Percentiles rank a stretch among this genome's conserved stretches.
These are phyloP conservation scores for Martes martes DNA, from an alignment of 2,113 vertebrate genomes.

Conservation along the genomic window DNA sequence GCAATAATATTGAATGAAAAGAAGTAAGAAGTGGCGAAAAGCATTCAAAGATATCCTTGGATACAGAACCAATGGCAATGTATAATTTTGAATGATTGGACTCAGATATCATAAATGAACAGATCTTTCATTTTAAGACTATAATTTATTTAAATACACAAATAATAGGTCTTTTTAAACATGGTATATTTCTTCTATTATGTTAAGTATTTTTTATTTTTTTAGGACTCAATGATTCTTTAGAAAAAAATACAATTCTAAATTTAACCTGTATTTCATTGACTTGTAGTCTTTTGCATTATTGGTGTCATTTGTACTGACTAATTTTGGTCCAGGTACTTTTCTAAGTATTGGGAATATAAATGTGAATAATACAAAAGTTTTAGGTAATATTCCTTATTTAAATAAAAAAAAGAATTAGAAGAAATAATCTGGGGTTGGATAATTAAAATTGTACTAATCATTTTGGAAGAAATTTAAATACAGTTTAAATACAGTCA, in stretches of 20 bases:
- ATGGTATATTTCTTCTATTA: neutral
- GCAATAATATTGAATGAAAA: neutral
- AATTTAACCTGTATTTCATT: neutral
- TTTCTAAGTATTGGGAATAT: neutral
- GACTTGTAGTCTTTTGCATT: neutral
- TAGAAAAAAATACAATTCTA: neutral
- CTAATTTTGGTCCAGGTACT: neutral
- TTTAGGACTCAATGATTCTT: neutral
- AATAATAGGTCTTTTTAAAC: neutral
- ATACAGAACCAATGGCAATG: neutral
- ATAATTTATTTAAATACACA: neutral
- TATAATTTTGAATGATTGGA: neutral
- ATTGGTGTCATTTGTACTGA: neutral
- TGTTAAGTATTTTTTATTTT: neutral
- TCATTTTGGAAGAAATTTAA: neutral
- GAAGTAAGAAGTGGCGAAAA: neutral
- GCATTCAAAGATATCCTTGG: neutral
- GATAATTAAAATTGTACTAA: neutral
- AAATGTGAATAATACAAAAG: neutral
- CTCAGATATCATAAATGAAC: neutral
- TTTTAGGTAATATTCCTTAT: neutral
- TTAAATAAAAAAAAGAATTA: neutral
- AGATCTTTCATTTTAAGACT: neutral
- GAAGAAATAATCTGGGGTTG: neutral
- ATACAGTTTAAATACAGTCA: neutral